Conservation (phyloP, 2,888 invertebrate species). For the Protonemura montana region DNA sequence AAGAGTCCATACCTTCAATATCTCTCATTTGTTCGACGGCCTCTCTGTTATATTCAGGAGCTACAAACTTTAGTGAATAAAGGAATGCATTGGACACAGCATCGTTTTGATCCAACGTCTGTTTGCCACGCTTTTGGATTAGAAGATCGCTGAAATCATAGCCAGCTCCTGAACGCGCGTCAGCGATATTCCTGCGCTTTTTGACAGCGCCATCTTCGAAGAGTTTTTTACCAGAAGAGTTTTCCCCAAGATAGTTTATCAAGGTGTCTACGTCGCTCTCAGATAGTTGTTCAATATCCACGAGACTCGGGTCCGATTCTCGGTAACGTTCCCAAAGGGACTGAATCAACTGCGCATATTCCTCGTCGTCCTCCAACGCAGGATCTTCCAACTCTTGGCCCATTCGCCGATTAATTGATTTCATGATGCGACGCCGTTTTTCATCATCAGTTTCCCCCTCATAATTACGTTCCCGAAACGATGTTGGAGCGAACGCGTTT, state of each 20-base stretch:
- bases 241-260: constrained; percentile 51
- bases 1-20: constrained; percentile 41
- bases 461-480: constrained; percentile 63
- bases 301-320: constrained; percentile 57
- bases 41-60: constrained; percentile 47
- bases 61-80: constrained; percentile 48
- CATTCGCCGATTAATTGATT: constrained; percentile 53
- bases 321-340: constrained; percentile 68
- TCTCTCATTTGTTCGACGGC: constrained; percentile 47
- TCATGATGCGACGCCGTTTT: constrained; percentile 57
- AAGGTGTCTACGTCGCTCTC: constrained; percentile 52
- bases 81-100: constrained; percentile 46
- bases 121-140: constrained; percentile 45
- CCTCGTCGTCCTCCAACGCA: constrained; percentile 54
- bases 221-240: constrained; percentile 20
- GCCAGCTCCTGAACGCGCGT: constrained; percentile 47
- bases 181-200: background rate
- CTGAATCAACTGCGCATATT: constrained; percentile 65
- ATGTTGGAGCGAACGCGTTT: constrained; percentile 55
- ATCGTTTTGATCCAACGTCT: constrained; percentile 45
- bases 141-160: constrained; percentile 52
- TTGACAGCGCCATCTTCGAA: background rate
- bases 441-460: constrained; percentile 62
- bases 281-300: constrained; percentile 52
- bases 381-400: constrained; percentile 54